phyloP scores from a whole-genome alignment of 2,113 vertebrate genomes.

The Hemicordylus capensis region DNA sequence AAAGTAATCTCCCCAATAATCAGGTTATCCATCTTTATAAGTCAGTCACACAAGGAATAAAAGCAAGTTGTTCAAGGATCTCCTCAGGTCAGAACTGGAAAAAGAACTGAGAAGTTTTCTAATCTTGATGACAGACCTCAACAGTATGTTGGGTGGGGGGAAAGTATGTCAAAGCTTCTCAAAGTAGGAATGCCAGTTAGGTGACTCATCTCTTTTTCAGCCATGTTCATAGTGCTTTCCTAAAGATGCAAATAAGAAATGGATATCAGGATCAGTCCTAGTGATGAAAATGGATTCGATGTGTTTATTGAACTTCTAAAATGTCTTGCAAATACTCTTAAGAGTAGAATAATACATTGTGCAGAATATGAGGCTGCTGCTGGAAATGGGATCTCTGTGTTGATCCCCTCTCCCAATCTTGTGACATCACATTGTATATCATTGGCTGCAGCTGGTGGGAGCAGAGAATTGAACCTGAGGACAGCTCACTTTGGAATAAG shows the following conservation, averaged over 20 bases:
- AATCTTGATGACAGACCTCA: not conserved
- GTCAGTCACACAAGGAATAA: not conserved
- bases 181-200: not conserved
- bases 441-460: not conserved
- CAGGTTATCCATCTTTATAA: slow-evolving; percentile 36
- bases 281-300: not conserved
- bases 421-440: not conserved
- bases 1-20: slow-evolving; percentile 24
- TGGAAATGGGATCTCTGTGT: not conserved
- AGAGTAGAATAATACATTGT: not conserved
- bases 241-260: not conserved
- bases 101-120: not conserved
- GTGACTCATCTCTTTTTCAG: not conserved
- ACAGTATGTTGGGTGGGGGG: not conserved
- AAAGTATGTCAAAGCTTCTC: not conserved
- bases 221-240: not conserved
- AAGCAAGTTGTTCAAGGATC: not conserved
- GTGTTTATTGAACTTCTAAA: not conserved
- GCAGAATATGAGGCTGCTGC: not conserved
- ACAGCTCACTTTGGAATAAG: not conserved
- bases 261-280: not conserved
- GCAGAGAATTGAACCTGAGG: not conserved
- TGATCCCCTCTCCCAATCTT: not conserved
- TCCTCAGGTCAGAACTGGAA: not conserved
- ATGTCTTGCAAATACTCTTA: not conserved